Evolutionary conservation across 2,113 vertebrate genomes (phyloP).

Genomic region (Lophotis ruficrista): DNA sequence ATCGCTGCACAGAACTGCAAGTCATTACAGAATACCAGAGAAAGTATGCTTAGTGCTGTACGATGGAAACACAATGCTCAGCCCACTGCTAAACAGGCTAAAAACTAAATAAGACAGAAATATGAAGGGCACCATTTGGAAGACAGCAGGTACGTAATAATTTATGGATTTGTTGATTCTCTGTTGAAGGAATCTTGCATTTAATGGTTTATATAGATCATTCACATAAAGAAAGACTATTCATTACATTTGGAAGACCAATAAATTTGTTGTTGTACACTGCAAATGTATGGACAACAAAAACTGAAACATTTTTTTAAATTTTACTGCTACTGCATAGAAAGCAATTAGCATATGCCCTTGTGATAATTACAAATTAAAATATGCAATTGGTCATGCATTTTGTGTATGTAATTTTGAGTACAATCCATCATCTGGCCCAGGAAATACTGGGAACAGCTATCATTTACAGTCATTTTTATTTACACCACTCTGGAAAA

Average conservation of each 20-base stretch:
- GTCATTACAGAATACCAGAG: background rate
- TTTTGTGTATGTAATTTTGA: constrained; percentile 12
- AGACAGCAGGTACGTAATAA: background rate
- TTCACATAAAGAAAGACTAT: background rate
- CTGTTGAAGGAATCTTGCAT: background rate
- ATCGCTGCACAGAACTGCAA: background rate
- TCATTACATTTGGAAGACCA: background rate
- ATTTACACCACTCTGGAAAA: background rate
- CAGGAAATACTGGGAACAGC: background rate
- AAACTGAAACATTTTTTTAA: background rate
- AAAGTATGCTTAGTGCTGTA: background rate
- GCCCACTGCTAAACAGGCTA: background rate
- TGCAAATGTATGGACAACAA: background rate
- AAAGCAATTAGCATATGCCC: background rate
- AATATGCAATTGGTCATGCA: background rate
- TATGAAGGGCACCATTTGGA: background rate
- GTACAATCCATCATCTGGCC: background rate
- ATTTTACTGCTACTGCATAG: background rate
- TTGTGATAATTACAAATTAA: constrained; percentile 15
- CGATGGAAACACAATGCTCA: background rate
- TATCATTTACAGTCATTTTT: background rate
- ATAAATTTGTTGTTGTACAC: background rate
- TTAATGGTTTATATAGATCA: background rate
- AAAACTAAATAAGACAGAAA: background rate
- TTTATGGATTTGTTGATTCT: background rate